A percentile compares a stretch with the other conserved stretches of the same genome.
Evolutionary conservation across 2,113 vertebrate species (phyloP).

Genomic region (Shinisaurus crocodilurus): DNA sequence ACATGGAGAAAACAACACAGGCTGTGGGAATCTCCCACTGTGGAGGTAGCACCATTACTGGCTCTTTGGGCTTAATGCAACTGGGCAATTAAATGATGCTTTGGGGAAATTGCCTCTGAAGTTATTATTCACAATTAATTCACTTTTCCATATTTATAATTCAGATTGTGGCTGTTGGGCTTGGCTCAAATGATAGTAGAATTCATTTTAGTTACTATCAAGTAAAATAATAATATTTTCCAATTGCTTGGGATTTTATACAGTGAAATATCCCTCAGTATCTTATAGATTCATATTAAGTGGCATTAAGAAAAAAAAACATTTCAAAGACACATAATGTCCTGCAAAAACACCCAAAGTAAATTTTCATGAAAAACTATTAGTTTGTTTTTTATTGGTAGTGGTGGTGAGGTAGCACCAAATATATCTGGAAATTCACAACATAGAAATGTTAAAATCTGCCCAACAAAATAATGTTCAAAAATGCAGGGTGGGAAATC

Average conservation of each 20-base stretch:
- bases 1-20: neutral
- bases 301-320: neutral
- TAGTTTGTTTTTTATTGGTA: neutral
- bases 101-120: neutral
- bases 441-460: neutral
- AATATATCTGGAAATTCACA: too few relatives aligned
- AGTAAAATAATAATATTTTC: neutral
- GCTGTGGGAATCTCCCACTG: neutral
- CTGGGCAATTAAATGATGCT: neutral
- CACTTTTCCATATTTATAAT: neutral
- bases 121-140: neutral
- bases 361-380: neutral
- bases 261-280: neutral
- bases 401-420: too few relatives aligned
- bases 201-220: neutral
- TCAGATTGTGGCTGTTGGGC: neutral
- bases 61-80: neutral
- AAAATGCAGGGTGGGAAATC: neutral
- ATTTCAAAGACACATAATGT: neutral
- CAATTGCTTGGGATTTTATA: neutral
- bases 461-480: neutral
- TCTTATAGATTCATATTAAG: neutral
- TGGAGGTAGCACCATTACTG: neutral
- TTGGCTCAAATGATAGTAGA: neutral
- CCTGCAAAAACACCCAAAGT: neutral